A percentile compares a stretch with the other conserved stretches of the same genome.
phyloP scores from a whole-genome alignment of 2,113 vertebrate species.

The Dermatemys mawii region DNA sequence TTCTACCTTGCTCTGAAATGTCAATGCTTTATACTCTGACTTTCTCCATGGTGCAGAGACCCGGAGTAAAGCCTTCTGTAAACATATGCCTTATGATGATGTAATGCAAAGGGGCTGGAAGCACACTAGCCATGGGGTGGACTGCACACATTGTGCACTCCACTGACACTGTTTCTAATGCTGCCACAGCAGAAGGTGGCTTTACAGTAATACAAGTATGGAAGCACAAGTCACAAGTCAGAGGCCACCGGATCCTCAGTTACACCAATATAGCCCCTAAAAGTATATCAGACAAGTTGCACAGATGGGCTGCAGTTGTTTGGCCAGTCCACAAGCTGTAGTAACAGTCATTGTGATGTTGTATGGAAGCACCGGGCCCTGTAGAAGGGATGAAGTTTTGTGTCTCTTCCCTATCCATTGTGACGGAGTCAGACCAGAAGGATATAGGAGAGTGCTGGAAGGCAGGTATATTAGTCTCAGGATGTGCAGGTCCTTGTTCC shows the following conservation, averaged over 20 bases:
- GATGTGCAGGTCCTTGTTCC: too few relatives aligned
- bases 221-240: neutral
- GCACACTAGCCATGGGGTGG: rapidly evolving
- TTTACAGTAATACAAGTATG: neutral
- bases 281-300: neutral
- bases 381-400: neutral
- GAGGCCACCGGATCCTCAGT: neutral
- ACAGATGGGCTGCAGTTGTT: neutral
- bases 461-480: too few relatives aligned
- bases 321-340: rapidly evolving
- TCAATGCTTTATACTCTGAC: neutral
- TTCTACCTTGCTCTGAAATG: neutral
- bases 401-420: neutral
- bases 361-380: neutral
- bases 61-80: neutral
- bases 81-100: neutral
- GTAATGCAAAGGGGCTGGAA: neutral
- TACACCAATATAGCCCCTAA: neutral
- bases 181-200: neutral
- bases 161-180: neutral
- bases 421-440: too few relatives aligned
- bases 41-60: neutral
- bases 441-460: too few relatives aligned
- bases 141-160: neutral
- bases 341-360: too few relatives aligned